Base-by-base conservation (phyloP, 2,797 vertebrate species). In the Megaceryle alcyon region DNA sequence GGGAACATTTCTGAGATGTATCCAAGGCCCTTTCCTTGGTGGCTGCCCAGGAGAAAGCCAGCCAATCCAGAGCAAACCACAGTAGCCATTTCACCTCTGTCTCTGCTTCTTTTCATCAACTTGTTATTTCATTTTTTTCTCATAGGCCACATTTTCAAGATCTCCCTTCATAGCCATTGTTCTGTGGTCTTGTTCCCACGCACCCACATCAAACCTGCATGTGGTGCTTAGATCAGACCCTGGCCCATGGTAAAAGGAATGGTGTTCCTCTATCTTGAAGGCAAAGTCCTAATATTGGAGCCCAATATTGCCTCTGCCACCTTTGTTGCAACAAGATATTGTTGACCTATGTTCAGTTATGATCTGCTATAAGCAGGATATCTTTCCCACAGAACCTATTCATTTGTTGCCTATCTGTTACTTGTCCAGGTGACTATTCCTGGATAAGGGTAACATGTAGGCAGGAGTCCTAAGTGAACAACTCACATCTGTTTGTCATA, bases 161-260 rank as follows among this genome's bases (percentile, higher is more conserved):
- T 43, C 20, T 79, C 23, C 14, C n/a, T 82, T 68, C 39, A 12
- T 4, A 46, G 51, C 33, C 19, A 4, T 7, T 39, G 71, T 28
- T 68, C 19, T 71, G n/a, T 26, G 29, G 12, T 26, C n/a, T 49
- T 5, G 0, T 57, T 76, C 25, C 26, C 16, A 35, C 41, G 63
- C 43, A 29, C 3, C 14, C 48, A 29, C 29, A 14, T 46, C 35
- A 68, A 69, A 25, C 2, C 7, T 3, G 3, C 0, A 0, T 7
- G 14, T 1, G 3, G 9, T 53, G 8, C 16, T 64, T 71, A 44
- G 79, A n/a, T 12, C 76, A 78, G 75, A 86, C 22, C 25, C 28
- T 31, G 37, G 13, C 29, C 56, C 2, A 0, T 31, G 23, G 39
- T 84, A 57, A 68, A 9, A 71, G n/a, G 12, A 90, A 3, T 7